Percentiles rank a stretch among this genome's conserved stretches.
Evolutionary conservation across 2,797 vertebrate genomes (phyloP).

Genomic region (Lepilemur ruficaudatus): DNA sequence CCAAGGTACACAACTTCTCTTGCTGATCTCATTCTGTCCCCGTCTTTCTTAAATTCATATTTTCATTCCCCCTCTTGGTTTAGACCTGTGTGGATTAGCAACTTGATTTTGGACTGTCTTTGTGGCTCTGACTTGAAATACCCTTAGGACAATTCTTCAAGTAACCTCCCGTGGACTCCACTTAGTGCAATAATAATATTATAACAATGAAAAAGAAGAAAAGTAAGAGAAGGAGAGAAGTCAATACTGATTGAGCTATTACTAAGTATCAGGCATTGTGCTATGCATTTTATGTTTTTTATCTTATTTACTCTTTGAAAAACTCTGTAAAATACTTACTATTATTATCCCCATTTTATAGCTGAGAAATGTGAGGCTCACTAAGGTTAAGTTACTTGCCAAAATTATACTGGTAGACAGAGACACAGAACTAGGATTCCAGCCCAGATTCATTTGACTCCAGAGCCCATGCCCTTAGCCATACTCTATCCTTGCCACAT

Average conservation of each 20-base stretch:
- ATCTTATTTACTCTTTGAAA: background rate
- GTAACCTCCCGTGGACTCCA: background rate
- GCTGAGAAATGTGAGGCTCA: background rate
- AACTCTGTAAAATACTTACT: slow-evolving; percentile 12
- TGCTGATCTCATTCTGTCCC: background rate
- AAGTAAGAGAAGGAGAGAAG: background rate
- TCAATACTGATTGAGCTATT: background rate
- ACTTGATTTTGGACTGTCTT: background rate
- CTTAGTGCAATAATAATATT: background rate
- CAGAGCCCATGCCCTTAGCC: background rate
- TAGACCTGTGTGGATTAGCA: background rate
- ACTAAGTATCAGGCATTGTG: background rate
- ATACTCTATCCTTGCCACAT: background rate
- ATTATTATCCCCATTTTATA: slow-evolving; percentile 7
- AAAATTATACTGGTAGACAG: background rate
- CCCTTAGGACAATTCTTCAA: background rate
- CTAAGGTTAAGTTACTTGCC: background rate
- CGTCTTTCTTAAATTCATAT: background rate
- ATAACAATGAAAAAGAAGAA: background rate
- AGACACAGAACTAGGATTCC: background rate
- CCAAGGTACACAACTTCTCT: background rate
- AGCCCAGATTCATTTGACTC: background rate
- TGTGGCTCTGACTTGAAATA: background rate
- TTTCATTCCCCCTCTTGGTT: background rate
- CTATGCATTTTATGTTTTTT: background rate